phyloP scores from a whole-genome alignment of 2,113 vertebrate genomes.

The Uria aalge region DNA sequence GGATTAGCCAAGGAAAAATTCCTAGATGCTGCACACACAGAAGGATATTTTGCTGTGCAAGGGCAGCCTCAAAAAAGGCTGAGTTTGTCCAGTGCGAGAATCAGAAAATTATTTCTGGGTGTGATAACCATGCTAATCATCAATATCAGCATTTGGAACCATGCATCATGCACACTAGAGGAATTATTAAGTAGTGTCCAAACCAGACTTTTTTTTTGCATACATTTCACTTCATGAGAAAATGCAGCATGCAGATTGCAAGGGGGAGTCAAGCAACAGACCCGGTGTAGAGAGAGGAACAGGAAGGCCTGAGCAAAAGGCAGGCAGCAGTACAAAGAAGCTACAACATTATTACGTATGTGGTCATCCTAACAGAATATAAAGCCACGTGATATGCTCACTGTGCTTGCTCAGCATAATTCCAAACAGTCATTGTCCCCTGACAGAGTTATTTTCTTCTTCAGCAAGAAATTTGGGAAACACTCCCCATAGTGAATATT shows the following conservation, averaged over 20 bases:
- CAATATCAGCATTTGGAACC: background rate
- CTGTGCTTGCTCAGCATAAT: background rate
- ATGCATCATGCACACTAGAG: accelerated
- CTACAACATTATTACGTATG: background rate
- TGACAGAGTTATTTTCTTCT: background rate
- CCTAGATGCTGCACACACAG: background rate
- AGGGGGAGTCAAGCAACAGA: background rate
- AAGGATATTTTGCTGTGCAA: background rate
- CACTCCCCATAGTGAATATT: background rate
- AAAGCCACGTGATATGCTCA: accelerated
- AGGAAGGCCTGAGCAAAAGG: background rate
- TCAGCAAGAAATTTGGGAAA: background rate
- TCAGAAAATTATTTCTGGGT: background rate
- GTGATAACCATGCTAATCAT: background rate
- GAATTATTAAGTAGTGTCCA: background rate
- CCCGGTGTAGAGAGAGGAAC: background rate
- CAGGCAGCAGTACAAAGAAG: background rate
- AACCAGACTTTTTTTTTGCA: background rate
- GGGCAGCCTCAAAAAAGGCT: background rate
- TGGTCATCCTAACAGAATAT: background rate
- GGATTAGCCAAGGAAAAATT: background rate
- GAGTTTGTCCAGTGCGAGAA: background rate
- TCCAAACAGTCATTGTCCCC: background rate
- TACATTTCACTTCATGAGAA: background rate
- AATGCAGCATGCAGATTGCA: background rate